phyloP scores from a whole-genome alignment of 1,140 invertebrate genomes.

The Drosophila lacteicornis region DNA sequence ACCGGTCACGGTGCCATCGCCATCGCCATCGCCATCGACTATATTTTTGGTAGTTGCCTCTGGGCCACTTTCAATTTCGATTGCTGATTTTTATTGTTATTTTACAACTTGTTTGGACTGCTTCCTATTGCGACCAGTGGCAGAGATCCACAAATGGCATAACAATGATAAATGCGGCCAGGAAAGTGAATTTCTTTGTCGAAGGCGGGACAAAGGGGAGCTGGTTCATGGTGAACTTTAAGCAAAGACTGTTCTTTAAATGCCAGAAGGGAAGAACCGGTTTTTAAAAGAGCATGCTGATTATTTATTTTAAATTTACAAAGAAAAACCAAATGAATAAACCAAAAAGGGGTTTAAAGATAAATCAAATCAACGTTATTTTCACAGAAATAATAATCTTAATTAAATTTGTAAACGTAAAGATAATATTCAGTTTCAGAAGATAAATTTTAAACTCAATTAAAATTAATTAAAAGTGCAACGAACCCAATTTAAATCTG shows the following conservation, averaged over 20 bases:
- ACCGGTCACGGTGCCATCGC: slow-evolving; percentile 37
- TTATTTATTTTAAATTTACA: background rate
- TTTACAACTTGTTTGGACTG: slow-evolving; percentile 76
- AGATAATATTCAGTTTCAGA: background rate
- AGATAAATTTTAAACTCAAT: background rate
- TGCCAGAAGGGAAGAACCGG: background rate
- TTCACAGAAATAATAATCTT: background rate
- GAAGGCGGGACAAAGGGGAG: slow-evolving; percentile 15
- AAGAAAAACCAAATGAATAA: background rate
- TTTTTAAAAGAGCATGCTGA: background rate
- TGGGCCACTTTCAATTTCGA: slow-evolving; percentile 73
- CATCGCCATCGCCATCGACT: slow-evolving; percentile 37
- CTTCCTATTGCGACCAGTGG: slow-evolving; percentile 40
- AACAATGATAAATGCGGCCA: slow-evolving; percentile 55
- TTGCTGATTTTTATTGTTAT: slow-evolving; percentile 78
- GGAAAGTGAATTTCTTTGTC: slow-evolving; percentile 40
- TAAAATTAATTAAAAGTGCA: slow-evolving; percentile 3
- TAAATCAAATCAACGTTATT: background rate
- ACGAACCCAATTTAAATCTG: background rate
- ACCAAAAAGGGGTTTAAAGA: background rate
- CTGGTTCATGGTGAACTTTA: slow-evolving; percentile 6
- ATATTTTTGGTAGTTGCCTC: slow-evolving; percentile 50
- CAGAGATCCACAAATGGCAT: slow-evolving; percentile 36
- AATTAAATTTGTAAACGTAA: background rate
- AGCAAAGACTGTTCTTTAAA: slow-evolving; percentile 7